phyloP scores from a whole-genome alignment of 2,797 vertebrate species.

The Sebastes taczanowskii region DNA sequence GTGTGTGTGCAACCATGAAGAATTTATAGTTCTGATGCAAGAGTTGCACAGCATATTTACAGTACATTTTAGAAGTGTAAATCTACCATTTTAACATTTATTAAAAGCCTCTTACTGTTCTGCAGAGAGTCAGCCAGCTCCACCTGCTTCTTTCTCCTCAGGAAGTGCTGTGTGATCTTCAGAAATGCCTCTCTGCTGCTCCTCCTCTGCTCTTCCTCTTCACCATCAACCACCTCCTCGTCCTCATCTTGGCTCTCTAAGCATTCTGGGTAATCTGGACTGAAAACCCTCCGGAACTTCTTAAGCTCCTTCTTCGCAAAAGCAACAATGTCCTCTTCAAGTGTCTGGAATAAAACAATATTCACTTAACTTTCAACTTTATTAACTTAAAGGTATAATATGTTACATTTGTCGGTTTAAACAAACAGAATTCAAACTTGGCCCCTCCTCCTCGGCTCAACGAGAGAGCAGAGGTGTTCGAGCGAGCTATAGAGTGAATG shows the following conservation, averaged over 20 bases:
- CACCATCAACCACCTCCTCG: accelerated
- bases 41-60: background rate
- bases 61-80: background rate
- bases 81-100: background rate
- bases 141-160: background rate
- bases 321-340: background rate
- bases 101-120: constrained; percentile 31
- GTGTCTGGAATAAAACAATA: background rate
- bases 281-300: background rate
- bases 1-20: accelerated
- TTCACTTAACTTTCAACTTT: background rate
- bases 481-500: background rate
- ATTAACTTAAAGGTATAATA: background rate
- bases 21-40: background rate
- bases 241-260: background rate
- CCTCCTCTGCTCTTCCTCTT: background rate
- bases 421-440: no score
- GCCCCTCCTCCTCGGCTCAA: no score
- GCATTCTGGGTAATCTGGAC: background rate
- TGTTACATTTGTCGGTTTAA: background rate
- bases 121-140: constrained; percentile 20
- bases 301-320: background rate
- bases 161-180: constrained; percentile 15
- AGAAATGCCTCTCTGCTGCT: constrained; percentile 17
- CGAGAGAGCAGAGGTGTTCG: background rate